phyloP scores from a whole-genome alignment of 2,888 invertebrate species.

The Aspidiotus destructor region DNA sequence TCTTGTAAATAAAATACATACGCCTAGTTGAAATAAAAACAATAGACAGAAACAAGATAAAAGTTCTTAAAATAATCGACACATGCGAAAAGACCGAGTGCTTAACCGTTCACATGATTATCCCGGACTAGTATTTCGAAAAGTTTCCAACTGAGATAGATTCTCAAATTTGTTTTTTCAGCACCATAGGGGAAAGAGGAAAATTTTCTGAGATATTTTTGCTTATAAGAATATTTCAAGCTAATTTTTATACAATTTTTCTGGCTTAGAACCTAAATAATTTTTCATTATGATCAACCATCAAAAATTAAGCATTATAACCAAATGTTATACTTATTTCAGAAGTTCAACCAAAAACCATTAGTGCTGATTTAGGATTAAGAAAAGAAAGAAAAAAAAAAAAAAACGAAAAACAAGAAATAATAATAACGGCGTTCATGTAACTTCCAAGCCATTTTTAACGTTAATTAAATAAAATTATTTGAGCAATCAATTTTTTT shows the following conservation, averaged over 20 bases:
- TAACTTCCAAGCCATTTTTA: constrained; percentile 9
- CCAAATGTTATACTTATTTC: constrained; percentile 9
- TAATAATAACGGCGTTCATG: background rate
- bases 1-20: constrained; percentile 10
- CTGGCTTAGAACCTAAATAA: background rate
- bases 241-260: too few species aligned
- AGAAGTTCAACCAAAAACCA: constrained; percentile 19
- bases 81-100: too few species aligned
- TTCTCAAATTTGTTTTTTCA: too few species aligned
- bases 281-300: background rate
- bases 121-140: too few species aligned
- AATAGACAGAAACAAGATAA: background rate
- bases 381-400: constrained; percentile 2
- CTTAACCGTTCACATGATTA: too few species aligned
- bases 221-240: too few species aligned
- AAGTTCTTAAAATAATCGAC: too few species aligned
- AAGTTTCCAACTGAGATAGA: too few species aligned
- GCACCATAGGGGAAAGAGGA: too few species aligned
- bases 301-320: background rate
- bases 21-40: constrained; percentile 2
- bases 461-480: constrained; percentile 22
- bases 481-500: constrained; percentile 28
- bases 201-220: too few species aligned
- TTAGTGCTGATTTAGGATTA: background rate
- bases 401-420: background rate